These are phyloP conservation scores for Dynastes maya DNA, from an alignment of 2,888 invertebrate species.

Conservation along the genomic window DNA sequence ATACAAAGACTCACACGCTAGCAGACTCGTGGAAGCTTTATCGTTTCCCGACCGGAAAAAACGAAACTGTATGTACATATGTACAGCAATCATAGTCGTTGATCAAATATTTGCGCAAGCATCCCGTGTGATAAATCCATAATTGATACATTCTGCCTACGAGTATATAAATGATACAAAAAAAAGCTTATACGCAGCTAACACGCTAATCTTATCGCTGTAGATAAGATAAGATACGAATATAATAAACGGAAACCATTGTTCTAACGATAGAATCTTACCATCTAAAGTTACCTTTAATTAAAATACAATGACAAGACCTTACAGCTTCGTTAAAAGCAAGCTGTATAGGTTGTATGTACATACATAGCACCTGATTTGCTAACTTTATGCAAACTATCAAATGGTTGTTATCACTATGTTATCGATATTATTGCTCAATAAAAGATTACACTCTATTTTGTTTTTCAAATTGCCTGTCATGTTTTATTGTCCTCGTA, in stretches of 20 bases:
- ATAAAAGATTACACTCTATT: conserved; percentile 4
- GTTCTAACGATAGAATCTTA: not conserved
- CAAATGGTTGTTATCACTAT: too few relatives aligned
- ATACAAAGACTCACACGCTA: too few relatives aligned
- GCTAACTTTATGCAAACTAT: too few relatives aligned
- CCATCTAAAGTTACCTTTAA: not conserved
- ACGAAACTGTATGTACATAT: not conserved
- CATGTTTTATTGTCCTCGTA: conserved; percentile 1
- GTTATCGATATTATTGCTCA: conserved; percentile 3
- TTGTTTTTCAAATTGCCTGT: conserved; percentile 7
- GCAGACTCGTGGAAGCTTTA: too few relatives aligned
- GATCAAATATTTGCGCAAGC: too few relatives aligned
- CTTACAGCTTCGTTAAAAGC: not conserved
- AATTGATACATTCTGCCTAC: not conserved
- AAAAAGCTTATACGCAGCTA: not conserved
- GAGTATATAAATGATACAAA: not conserved
- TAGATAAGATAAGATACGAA: conserved; percentile 28
- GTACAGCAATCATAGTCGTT: not conserved
- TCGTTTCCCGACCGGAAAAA: not conserved
- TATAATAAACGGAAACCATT: conserved; percentile 3
- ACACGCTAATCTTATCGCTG: conserved; percentile 11
- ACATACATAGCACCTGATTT: not conserved
- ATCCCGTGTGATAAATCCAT: not conserved
- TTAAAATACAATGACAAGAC: conserved; percentile 6
- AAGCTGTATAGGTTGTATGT: too few relatives aligned